Evolutionary conservation across 2,797 vertebrate species (phyloP), one percentile per base, ranked within the genome.

Genomic region (Acanthurus tractus): DNA sequence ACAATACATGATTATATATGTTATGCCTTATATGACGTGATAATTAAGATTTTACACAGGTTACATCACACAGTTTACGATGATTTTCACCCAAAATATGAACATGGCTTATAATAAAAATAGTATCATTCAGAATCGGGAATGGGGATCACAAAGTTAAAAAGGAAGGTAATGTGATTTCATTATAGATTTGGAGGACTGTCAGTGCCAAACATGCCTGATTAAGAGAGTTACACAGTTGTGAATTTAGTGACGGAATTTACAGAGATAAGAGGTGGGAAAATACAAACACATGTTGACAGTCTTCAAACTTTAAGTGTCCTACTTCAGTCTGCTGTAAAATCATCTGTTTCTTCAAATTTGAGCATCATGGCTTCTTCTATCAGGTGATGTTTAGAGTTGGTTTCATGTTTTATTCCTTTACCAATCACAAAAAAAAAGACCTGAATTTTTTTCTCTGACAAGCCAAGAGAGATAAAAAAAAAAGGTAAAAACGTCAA

Each of bases 351-450:
- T 44, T 74, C 11, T 57, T n/a, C 34, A 20, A 36, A 38, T 17
- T 4, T 44, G 11, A 38, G 29, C 23, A 25, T 8, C 15, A 6
- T 2, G 2, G 59, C 8, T 8, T 70, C 9, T 10, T 46, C 17
- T 7, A 10, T 46, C 29, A 49, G 22, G 45, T 74, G 44, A 71
- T 42, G 40, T 14, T 7, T 65, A 3, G 25, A 2, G 25, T 50
- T n/a, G 14, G 18, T 59, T 66, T 40, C 20, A 4, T 63, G 15
- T 69, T 70, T 42, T 38, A 18, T 46, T 52, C 8, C 0, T 63
- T 55, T 14, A 2, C 52, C 56, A 54, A 6, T 86, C 67, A 86
- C 54, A 84, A 64, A 48, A 83, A 48, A 83, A 81, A 44, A 25
- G 3, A n/a, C 84, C 8, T 74, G 58, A 44, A 7, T 25, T 18